These are phyloP conservation scores for Semotilus atromaculatus DNA, from an alignment of 2,797 vertebrate genomes.

Conservation along the genomic window DNA sequence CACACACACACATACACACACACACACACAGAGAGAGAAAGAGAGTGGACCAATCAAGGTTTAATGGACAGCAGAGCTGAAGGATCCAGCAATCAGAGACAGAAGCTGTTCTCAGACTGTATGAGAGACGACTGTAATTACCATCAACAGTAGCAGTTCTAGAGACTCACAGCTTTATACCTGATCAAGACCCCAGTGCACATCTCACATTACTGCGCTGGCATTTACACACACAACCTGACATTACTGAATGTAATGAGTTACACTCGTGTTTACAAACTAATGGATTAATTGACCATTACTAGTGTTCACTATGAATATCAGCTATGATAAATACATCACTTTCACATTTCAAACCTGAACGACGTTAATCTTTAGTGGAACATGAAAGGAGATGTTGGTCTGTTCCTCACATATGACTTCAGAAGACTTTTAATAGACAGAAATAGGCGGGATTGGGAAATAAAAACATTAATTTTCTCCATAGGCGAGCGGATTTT, in stretches of 20 bases:
- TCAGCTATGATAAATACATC: neutral
- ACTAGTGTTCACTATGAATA: neutral
- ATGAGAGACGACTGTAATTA: constrained; percentile 64
- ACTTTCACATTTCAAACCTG: neutral
- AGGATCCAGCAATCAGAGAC: constrained; percentile 82
- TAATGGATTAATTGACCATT: neutral
- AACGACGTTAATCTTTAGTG: neutral
- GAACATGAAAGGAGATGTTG: neutral
- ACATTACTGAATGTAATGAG: constrained; percentile 17
- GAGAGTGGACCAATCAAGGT: constrained; percentile 72
- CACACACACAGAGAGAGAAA: neutral
- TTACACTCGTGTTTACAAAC: constrained; percentile 6
- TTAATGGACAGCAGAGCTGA: constrained; percentile 81
- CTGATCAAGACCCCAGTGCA: constrained; percentile 20
- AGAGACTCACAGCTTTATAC: constrained; percentile 18
- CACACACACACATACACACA: constrained; percentile 13
- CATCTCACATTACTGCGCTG: constrained; percentile 37
- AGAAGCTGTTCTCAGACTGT: constrained; percentile 52
- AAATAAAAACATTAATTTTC: neutral
- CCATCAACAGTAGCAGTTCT: constrained; percentile 59
- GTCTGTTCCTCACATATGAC: neutral
- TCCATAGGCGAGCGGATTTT: no score
- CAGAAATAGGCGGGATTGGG: neutral
- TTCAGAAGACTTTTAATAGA: neutral
- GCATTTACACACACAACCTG: neutral